Evolutionary conservation across 1,140 invertebrate genomes (phyloP).

Genomic region (Lordiphosa clarofinis): DNA sequence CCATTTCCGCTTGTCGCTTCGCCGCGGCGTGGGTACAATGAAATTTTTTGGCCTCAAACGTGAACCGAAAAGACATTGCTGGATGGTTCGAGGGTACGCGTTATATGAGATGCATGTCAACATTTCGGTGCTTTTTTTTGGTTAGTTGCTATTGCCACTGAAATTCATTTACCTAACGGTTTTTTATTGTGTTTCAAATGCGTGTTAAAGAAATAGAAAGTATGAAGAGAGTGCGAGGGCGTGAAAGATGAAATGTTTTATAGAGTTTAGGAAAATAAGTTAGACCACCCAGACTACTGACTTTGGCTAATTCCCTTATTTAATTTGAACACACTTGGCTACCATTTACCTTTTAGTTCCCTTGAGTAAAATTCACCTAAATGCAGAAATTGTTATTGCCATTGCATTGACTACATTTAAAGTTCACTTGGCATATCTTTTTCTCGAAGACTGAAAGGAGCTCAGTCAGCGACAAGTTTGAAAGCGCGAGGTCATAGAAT

Average conservation of each 20-base stretch:
- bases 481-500: slow-evolving; percentile 68
- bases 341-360: slow-evolving; percentile 4
- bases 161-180: slow-evolving; percentile 71
- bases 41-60: slow-evolving; percentile 63
- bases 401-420: slow-evolving; percentile 33
- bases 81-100: slow-evolving; percentile 36
- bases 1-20: slow-evolving; percentile 73
- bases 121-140: slow-evolving; percentile 20
- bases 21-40: slow-evolving; percentile 67
- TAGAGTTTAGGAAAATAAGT: too few species aligned
- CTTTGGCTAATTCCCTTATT: too few species aligned
- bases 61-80: slow-evolving; percentile 48
- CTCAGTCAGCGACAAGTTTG: slow-evolving; percentile 51
- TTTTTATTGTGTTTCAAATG: slow-evolving; percentile 13
- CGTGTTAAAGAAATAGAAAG: slow-evolving; percentile 24
- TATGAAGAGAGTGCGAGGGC: slow-evolving; percentile 4
- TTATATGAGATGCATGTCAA: slow-evolving; percentile 77
- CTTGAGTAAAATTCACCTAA: slow-evolving; percentile 4
- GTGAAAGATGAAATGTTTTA: slow-evolving; percentile 1
- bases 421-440: slow-evolving; percentile 42
- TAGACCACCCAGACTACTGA: too few species aligned
- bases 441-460: slow-evolving; percentile 13
- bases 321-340: too few species aligned
- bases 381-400: neutral
- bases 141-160: slow-evolving; percentile 39